phyloP scores from a whole-genome alignment of 2,113 vertebrate genomes.

The Gila orcuttii region DNA sequence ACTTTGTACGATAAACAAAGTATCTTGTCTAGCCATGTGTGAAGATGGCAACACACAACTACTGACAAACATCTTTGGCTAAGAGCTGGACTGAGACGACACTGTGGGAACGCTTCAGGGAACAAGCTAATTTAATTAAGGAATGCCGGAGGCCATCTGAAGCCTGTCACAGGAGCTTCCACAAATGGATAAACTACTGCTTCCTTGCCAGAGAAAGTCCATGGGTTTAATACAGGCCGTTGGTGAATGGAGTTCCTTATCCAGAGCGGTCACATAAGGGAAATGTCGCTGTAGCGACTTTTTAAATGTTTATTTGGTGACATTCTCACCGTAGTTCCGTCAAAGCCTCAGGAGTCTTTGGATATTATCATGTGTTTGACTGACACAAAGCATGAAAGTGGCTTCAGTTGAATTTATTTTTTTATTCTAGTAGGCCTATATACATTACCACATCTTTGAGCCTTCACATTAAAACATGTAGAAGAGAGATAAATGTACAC shows the following conservation, averaged over 20 bases:
- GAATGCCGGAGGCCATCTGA: not conserved
- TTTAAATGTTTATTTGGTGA: not conserved
- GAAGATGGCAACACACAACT: slow-evolving; percentile 19
- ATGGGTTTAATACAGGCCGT: not conserved
- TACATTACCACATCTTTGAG: too few species aligned
- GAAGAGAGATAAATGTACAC: too few species aligned
- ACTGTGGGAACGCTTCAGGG: slow-evolving; percentile 1
- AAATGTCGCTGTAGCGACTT: not conserved
- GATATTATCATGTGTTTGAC: not conserved
- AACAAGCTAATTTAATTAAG: slow-evolving; percentile 14
- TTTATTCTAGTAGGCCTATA: too few species aligned
- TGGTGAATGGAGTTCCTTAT: not conserved
- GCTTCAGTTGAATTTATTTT: too few species aligned
- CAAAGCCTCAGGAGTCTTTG: not conserved
- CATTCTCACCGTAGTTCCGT: not conserved
- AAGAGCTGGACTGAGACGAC: slow-evolving; percentile 8
- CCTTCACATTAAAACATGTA: too few species aligned
- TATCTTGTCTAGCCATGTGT: not conserved
- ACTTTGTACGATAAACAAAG: slow-evolving; percentile 29
- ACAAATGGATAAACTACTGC: not conserved
- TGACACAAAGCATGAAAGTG: too few species aligned
- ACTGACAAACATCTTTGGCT: not conserved
- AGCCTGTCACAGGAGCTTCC: not conserved
- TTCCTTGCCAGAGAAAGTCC: not conserved
- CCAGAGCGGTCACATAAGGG: not conserved